Conservation (phyloP, 2,888 invertebrate species). For the Arge pagana region DNA sequence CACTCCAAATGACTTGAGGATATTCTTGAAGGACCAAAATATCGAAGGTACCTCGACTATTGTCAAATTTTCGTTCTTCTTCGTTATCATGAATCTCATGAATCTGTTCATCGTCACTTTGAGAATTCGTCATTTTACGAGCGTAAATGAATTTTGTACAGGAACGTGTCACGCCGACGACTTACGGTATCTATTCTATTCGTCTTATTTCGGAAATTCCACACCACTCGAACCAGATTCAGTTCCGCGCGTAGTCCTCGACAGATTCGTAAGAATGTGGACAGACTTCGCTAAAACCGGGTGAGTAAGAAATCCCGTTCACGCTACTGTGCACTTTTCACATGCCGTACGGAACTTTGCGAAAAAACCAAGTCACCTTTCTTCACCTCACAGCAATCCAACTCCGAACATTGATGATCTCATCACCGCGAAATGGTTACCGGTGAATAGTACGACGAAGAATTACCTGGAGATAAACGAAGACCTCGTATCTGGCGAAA, state of each 20-base stretch:
- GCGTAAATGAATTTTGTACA: too few relatives aligned
- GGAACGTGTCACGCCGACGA: constrained; percentile 16
- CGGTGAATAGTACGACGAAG: constrained; percentile 30
- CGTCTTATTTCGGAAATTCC: neutral
- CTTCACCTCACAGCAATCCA: constrained; percentile 43
- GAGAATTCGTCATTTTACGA: too few relatives aligned
- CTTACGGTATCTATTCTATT: constrained; percentile 1
- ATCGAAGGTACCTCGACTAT: too few relatives aligned
- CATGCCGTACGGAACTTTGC: too few relatives aligned
- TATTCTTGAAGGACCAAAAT: too few relatives aligned
- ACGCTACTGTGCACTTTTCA: too few relatives aligned
- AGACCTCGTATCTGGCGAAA: constrained; percentile 23
- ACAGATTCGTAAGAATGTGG: constrained; percentile 46
- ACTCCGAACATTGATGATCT: constrained; percentile 35
- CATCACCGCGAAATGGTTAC: constrained; percentile 36
- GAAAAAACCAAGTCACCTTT: too few relatives aligned
- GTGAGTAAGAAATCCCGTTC: constrained; percentile 33
- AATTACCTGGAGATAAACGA: constrained; percentile 40
- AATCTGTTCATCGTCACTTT: too few relatives aligned
- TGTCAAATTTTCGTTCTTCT: too few relatives aligned
- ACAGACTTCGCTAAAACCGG: constrained; percentile 47
- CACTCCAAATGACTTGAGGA: too few relatives aligned
- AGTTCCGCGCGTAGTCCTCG: constrained; percentile 35
- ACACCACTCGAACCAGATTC: constrained; percentile 31
- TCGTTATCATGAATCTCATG: too few relatives aligned